Conservation (phyloP, 2,113 vertebrate species). For the Bungarus multicinctus region DNA sequence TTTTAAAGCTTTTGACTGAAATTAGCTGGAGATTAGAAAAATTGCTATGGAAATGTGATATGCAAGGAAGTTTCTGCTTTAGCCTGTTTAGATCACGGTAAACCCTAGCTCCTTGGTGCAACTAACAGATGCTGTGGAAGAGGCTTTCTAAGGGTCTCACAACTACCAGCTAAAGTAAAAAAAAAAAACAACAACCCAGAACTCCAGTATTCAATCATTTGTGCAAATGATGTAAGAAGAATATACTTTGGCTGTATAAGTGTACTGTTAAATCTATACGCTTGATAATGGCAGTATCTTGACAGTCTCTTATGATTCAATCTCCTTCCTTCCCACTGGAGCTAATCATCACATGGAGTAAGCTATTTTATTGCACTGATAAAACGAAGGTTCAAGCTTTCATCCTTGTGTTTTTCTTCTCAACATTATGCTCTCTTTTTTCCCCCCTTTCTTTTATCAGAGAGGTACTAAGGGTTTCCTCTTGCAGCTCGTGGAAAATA, state of each 20-base stretch:
- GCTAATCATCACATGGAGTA: background rate
- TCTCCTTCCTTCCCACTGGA: background rate
- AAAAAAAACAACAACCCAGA: background rate
- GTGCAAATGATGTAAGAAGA: background rate
- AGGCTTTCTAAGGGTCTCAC: background rate
- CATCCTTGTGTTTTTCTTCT: background rate
- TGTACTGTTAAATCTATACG: background rate
- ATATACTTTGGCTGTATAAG: background rate
- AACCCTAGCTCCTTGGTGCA: background rate
- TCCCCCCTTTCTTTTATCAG: background rate
- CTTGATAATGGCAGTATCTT: background rate
- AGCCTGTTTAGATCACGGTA: conserved; percentile 21
- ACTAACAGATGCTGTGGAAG: background rate
- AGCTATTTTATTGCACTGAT: background rate
- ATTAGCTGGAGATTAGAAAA: background rate
- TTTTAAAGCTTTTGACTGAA: background rate
- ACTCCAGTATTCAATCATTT: background rate
- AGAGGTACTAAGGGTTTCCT: background rate
- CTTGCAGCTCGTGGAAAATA: background rate
- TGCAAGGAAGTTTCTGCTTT: background rate
- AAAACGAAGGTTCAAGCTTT: background rate
- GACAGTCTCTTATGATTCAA: background rate
- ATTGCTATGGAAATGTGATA: background rate
- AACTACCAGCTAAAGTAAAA: background rate
- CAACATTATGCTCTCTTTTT: background rate